These are phyloP conservation scores for Epirrhoe alternata DNA, from an alignment of 2,888 invertebrate genomes.

Conservation along the genomic window DNA sequence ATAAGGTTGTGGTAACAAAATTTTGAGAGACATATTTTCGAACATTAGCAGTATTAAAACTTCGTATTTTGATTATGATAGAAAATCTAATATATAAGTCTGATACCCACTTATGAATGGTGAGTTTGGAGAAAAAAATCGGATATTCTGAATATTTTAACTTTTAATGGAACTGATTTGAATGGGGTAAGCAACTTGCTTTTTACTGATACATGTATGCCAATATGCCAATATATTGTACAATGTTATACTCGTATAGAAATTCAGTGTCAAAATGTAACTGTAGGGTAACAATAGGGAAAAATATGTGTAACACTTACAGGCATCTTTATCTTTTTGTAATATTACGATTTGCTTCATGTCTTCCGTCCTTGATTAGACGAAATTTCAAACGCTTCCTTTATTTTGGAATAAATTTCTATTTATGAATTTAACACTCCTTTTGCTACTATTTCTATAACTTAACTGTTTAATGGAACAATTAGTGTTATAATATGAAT, in stretches of 20 bases:
- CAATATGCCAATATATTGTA: constrained; percentile 54
- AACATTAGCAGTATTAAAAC: constrained; percentile 77
- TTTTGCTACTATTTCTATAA: constrained; percentile 45
- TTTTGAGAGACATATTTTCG: constrained; percentile 83
- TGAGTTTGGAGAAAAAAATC: constrained; percentile 41
- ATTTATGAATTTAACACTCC: constrained; percentile 40
- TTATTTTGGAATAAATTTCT: constrained; percentile 48
- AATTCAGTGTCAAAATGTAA: constrained; percentile 81
- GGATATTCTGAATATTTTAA: constrained; percentile 43
- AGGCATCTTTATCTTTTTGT: constrained; percentile 61
- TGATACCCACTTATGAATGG: constrained; percentile 68
- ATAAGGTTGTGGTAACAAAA: constrained; percentile 82
- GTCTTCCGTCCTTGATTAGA: constrained; percentile 82
- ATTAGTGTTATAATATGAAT: constrained; percentile 49
- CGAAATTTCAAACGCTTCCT: constrained; percentile 50
- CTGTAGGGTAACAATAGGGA: constrained; percentile 76
- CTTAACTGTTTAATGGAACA: constrained; percentile 56
- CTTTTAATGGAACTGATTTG: constrained; percentile 59
- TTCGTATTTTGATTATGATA: constrained; percentile 76
- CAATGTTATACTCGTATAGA: constrained; percentile 39
- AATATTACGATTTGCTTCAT: constrained; percentile 70
- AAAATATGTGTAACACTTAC: constrained; percentile 61
- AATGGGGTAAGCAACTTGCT: constrained; percentile 61
- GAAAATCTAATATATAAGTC: constrained; percentile 69
- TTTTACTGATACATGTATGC: constrained; percentile 60